Evolutionary conservation across 1,140 invertebrate genomes (phyloP), one percentile per base, ranked within the genome.

Genomic region (Drosophila pachea): DNA sequence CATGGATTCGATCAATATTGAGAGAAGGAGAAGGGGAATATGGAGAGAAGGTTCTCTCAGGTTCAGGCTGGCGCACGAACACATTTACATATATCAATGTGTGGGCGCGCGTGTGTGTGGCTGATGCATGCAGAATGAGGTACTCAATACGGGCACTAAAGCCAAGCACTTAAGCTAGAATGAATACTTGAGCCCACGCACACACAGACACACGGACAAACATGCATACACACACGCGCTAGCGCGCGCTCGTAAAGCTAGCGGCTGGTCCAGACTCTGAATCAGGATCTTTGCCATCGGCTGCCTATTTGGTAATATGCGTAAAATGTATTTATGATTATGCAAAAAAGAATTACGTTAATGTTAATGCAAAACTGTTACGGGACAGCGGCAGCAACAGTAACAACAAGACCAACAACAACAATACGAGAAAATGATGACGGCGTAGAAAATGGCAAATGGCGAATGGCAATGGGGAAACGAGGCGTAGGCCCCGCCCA

Each of bases 281-380:
- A 9, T 67, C 16, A 43, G 31, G n/a, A 14, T 64, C 33, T 56
- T 33, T 9, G 38, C 36, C 36, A 29, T 16, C 9, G 42, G 31
- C 31, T 36, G 49, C 40, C 40, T 35, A 35, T 22, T 52, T 83
- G 65, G 79, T 82, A 87, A 87, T 87, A 86, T 87, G 74, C 79
- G 79, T 87, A 87, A 84, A 87, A 87, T 87, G 86, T 87, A 87
- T 87, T 87, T 87, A 87, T 84, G 86, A 87, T 87, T 84, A 87
- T 87, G 86, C 84, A 79, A 87, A 68, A 73, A 76, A 87, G 84
- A 87, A 87, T 87, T 87, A 87, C 84, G 78, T 81, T 86, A 86
- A 86, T 86, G 81, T 86, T 86, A 86, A 86, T 86, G 81, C 81
- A 86, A 86, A 86, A 86, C 82, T 86, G 81, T 86, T 86, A 86